Evolutionary conservation across 1,140 invertebrate genomes (phyloP).

Genomic region (Oedothorax gibbosus): DNA sequence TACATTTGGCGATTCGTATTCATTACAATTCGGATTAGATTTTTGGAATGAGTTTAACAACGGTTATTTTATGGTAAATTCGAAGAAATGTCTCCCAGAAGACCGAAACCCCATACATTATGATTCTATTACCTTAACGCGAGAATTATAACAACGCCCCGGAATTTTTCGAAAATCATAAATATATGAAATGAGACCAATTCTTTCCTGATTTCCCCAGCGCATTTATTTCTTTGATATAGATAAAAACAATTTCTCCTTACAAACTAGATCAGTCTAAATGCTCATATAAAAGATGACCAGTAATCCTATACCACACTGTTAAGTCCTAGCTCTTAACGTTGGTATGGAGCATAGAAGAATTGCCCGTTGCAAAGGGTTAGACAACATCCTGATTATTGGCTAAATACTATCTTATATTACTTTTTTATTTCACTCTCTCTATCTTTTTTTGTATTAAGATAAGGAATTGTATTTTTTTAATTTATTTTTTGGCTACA

Average conservation of each 20-base stretch:
- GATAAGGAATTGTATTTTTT: slow-evolving; percentile 33
- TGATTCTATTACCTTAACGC: background rate
- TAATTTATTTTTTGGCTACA: slow-evolving; percentile 36
- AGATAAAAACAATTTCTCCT: slow-evolving; percentile 38
- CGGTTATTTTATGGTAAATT: no score
- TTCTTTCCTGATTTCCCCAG: slow-evolving; percentile 30
- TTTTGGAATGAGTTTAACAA: no score
- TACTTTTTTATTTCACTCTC: slow-evolving; percentile 21
- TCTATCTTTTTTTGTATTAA: slow-evolving; percentile 16
- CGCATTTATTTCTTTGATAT: slow-evolving; percentile 15
- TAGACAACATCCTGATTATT: slow-evolving; percentile 48
- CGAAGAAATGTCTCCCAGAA: no score
- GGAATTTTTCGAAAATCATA: slow-evolving; percentile 21
- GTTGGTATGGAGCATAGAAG: background rate
- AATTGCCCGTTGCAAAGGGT: slow-evolving; percentile 39
- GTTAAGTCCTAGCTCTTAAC: slow-evolving; percentile 44
- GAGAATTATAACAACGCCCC: slow-evolving; percentile 13
- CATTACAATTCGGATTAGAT: no score
- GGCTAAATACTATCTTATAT: slow-evolving; percentile 39
- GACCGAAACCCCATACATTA: background rate
- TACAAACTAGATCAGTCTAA: slow-evolving; percentile 41
- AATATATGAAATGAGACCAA: slow-evolving; percentile 29
- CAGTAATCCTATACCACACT: slow-evolving; percentile 32
- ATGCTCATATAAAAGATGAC: slow-evolving; percentile 34
- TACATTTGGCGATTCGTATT: no score